phyloP scores from a whole-genome alignment of 1,140 invertebrate species.

The Leptopilina boulardi region DNA sequence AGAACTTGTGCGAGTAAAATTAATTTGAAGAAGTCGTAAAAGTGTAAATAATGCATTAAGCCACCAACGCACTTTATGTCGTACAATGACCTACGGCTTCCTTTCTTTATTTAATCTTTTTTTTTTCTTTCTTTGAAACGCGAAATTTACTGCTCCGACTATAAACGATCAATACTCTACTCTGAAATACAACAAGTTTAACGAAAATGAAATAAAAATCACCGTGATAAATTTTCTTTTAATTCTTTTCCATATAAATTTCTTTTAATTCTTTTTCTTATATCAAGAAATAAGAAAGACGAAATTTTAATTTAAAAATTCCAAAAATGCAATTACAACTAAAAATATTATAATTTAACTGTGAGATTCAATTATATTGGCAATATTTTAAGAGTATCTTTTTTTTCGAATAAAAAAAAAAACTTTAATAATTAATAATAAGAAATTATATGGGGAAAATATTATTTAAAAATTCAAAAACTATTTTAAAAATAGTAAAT shows the following conservation, averaged over 20 bases:
- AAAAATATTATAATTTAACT: too few species aligned
- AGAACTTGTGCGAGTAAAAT: not conserved
- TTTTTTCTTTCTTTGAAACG: not conserved
- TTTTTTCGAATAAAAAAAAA: too few species aligned
- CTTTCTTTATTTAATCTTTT: not conserved
- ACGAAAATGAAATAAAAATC: not conserved
- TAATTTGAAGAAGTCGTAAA: conserved; percentile 7
- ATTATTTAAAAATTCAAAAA: too few species aligned
- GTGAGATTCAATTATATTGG: too few species aligned
- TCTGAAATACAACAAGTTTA: not conserved
- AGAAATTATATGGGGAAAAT: too few species aligned
- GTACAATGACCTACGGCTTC: conserved; percentile 43
- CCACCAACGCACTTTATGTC: conserved; percentile 15
- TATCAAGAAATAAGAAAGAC: too few species aligned
- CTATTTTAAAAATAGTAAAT: not conserved
- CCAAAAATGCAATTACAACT: too few species aligned
- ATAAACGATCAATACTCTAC: conserved; percentile 8
- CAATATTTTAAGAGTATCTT: too few species aligned
- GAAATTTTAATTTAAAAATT: too few species aligned
- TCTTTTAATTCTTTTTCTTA: not conserved
- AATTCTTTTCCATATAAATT: not conserved
- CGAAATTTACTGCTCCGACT: conserved; percentile 19
- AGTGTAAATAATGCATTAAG: conserved; percentile 11
- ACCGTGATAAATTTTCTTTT: not conserved
- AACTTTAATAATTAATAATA: too few species aligned